Evolutionary conservation across 2,113 vertebrate genomes (phyloP).

Genomic region (Aythya baeri): DNA sequence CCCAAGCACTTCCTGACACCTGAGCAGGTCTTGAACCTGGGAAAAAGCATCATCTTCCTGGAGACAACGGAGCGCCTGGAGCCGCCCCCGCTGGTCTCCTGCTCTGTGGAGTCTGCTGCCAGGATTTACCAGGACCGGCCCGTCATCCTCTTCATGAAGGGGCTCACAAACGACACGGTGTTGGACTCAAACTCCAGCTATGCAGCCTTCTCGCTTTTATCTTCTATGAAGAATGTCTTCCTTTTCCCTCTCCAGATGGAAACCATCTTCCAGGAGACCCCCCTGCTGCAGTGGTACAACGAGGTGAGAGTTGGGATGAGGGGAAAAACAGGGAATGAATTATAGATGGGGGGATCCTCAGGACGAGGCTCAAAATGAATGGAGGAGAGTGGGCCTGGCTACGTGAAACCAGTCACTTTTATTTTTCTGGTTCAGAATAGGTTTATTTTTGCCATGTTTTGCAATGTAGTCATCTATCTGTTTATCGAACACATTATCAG

Average conservation of each 20-base stretch:
- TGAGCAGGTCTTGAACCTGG: constrained; percentile 54
- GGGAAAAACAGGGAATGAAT: neutral
- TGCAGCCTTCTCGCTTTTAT: constrained; percentile 68
- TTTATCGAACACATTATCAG: neutral
- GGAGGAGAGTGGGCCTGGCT: neutral
- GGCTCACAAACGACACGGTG: constrained; percentile 15
- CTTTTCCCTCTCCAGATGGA: constrained; percentile 78
- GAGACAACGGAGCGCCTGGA: constrained; percentile 75
- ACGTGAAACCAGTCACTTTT: neutral
- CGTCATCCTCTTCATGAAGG: constrained; percentile 78
- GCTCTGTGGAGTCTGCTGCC: constrained; percentile 80
- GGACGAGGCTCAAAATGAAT: neutral
- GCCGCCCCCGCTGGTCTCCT: constrained; percentile 70
- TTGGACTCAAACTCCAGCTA: constrained; percentile 40
- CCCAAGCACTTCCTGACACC: constrained; percentile 50
- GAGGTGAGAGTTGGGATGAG: neutral
- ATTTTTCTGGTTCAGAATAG: neutral
- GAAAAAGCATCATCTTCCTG: constrained; percentile 77
- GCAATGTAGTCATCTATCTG: neutral
- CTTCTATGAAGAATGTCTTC: constrained; percentile 78
- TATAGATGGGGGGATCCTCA: accelerated
- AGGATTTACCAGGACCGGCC: constrained; percentile 71
- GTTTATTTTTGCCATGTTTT: neutral
- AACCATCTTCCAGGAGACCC: constrained; percentile 76
- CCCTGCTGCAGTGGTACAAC: constrained; percentile 76